Conservation (phyloP, 2,113 vertebrate species). For the Platichthys stellatus region DNA sequence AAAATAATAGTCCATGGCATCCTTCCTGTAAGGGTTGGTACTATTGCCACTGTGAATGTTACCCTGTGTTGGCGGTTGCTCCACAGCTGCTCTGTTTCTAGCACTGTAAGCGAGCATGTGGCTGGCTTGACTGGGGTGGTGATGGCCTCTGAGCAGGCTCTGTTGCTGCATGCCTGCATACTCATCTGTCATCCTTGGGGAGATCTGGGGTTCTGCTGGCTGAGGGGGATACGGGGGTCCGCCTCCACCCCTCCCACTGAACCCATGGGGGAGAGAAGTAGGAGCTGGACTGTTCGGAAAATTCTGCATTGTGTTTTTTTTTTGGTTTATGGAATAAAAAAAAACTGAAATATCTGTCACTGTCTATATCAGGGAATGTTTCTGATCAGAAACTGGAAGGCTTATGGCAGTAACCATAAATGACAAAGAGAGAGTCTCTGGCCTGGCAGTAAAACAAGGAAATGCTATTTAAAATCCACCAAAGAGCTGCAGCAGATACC, state of each 20-base stretch:
- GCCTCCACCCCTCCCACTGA: constrained; percentile 76
- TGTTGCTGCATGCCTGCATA: constrained; percentile 81
- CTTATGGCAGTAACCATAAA: constrained; percentile 62
- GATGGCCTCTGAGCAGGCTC: constrained; percentile 78
- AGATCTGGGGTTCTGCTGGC: constrained; percentile 82
- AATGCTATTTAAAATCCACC: constrained; percentile 43
- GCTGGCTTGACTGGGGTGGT: constrained; percentile 77
- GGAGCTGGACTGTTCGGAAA: constrained; percentile 83
- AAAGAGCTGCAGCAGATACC: constrained; percentile 36
- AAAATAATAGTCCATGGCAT: constrained; percentile 84
- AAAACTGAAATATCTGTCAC: constrained; percentile 55
- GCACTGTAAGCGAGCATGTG: constrained; percentile 80
- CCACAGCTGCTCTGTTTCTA: constrained; percentile 73
- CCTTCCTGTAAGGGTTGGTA: constrained; percentile 81
- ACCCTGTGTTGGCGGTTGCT: constrained; percentile 70
- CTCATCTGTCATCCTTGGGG: constrained; percentile 83
- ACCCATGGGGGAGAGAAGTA: constrained; percentile 76
- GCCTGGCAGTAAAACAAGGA: constrained; percentile 61
- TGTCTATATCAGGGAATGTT: constrained; percentile 70
- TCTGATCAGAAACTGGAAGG: constrained; percentile 60
- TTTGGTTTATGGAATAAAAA: constrained; percentile 56
- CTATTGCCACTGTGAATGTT: constrained; percentile 73
- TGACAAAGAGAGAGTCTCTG: constrained; percentile 54
- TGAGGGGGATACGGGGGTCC: constrained; percentile 79
- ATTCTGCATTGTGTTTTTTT: constrained; percentile 80